Evolutionary conservation across 2,797 vertebrate species (phyloP).

Genomic region (Alcedo atthis): DNA sequence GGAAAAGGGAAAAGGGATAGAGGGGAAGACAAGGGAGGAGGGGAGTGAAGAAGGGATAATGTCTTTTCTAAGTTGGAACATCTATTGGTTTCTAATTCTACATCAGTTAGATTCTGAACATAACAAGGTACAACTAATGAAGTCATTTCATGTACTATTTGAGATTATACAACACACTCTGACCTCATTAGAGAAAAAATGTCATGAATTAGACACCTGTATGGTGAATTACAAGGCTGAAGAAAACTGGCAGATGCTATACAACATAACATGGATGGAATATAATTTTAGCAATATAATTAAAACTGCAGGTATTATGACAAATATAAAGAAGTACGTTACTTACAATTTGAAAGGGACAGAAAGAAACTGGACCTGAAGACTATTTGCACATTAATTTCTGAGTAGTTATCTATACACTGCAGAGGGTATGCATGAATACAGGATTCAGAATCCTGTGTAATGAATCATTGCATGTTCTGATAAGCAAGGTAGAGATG

Average conservation of each 20-base stretch:
- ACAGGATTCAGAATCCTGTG: background rate
- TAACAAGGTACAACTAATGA: background rate
- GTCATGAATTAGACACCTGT: background rate
- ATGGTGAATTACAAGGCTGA: background rate
- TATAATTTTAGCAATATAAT: background rate
- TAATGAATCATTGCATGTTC: background rate
- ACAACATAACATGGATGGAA: background rate
- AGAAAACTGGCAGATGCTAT: background rate
- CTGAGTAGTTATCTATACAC: background rate
- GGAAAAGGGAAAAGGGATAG: background rate
- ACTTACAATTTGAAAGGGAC: background rate
- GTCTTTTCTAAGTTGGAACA: background rate
- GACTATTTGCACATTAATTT: background rate
- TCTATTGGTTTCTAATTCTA: background rate
- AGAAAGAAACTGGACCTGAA: background rate
- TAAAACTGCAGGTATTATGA: background rate
- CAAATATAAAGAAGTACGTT: background rate
- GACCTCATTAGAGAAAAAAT: constrained; percentile 9
- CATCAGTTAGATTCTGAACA: background rate
- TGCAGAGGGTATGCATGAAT: background rate
- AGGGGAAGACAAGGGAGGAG: too few relatives aligned
- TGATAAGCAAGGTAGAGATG: background rate
- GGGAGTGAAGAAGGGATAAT: too few relatives aligned
- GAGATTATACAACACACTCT: background rate
- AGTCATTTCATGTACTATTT: background rate